Evolutionary conservation across 1,140 invertebrate species (phyloP).

Genomic region (Adelges cooleyi): DNA sequence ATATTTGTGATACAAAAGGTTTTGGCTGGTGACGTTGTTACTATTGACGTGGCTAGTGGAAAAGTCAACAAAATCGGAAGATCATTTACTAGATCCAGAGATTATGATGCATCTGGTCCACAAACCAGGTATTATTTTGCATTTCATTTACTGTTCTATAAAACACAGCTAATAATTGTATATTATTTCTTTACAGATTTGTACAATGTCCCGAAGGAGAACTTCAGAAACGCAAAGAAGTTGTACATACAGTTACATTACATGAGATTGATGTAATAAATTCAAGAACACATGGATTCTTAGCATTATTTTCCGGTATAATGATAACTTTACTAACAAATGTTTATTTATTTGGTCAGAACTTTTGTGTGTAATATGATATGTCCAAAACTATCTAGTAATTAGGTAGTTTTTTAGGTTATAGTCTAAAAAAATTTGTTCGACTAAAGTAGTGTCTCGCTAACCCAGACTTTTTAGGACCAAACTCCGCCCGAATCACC

Average conservation of each 20-base stretch:
- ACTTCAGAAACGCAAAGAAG: slow-evolving; percentile 96
- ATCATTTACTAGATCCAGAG: slow-evolving; percentile 87
- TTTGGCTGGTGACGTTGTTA: slow-evolving; percentile 92
- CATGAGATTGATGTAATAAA: slow-evolving; percentile 99
- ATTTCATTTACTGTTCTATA: no score
- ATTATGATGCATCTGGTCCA: slow-evolving; percentile 94
- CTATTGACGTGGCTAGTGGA: slow-evolving; percentile 95
- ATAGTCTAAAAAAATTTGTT: no score
- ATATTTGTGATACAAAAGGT: slow-evolving; percentile 43
- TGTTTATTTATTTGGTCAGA: not conserved
- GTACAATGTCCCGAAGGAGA: slow-evolving; percentile 98
- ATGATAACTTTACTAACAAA: not conserved
- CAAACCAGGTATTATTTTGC: slow-evolving; percentile 49
- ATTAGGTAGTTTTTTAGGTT: no score
- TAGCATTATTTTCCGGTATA: slow-evolving; percentile 88
- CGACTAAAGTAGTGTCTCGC: no score
- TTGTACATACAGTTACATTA: slow-evolving; percentile 91
- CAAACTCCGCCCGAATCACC: no score
- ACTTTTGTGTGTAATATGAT: slow-evolving; percentile 68
- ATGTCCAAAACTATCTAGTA: no score
- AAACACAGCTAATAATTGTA: no score
- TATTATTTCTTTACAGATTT: slow-evolving; percentile 47
- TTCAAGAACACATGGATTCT: slow-evolving; percentile 89
- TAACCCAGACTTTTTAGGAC: no score
- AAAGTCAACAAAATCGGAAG: slow-evolving; percentile 91